Conservation (phyloP, 2,797 vertebrate species). For the Odontamblyopus lacepedii region DNA sequence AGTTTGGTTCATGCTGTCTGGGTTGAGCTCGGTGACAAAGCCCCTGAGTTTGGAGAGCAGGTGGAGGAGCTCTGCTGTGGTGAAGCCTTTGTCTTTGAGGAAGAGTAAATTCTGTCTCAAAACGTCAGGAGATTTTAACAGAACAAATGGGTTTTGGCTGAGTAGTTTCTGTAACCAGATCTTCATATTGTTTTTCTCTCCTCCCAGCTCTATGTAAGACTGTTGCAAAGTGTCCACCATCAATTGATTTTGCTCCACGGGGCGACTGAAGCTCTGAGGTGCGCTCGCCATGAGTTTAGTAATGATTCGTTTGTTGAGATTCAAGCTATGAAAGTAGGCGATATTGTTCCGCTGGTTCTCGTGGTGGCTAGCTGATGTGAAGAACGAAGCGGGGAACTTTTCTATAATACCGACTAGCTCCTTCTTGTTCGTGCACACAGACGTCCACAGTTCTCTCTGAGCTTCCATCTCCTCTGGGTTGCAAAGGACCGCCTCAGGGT, state of each 20-base stretch:
- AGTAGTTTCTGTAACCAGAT: conserved; percentile 92
- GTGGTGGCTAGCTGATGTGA: conserved; percentile 75
- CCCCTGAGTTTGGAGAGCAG: conserved; percentile 89
- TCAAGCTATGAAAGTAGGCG: conserved; percentile 84
- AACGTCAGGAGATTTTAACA: conserved; percentile 78
- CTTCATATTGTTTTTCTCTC: conserved; percentile 84
- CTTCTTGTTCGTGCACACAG: conserved; percentile 81
- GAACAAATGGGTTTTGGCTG: conserved; percentile 91
- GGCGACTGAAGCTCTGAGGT: conserved; percentile 84
- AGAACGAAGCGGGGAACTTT: conserved; percentile 93
- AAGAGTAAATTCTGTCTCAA: conserved; percentile 84
- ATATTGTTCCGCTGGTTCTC: conserved; percentile 85
- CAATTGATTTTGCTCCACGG: conserved; percentile 80
- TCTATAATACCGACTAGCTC: conserved; percentile 87
- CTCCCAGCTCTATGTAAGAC: conserved; percentile 84
- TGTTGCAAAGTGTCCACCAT: conserved; percentile 81
- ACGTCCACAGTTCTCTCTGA: conserved; percentile 86
- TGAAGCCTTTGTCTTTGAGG: conserved; percentile 82
- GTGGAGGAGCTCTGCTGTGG: conserved; percentile 80
- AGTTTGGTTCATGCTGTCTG: conserved; percentile 77
- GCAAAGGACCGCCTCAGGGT: conserved; percentile 89
- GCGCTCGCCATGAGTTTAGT: conserved; percentile 88
- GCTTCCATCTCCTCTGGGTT: conserved; percentile 76
- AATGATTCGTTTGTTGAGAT: conserved; percentile 87
- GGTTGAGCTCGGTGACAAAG: conserved; percentile 87